phyloP scores from a whole-genome alignment of 2,888 invertebrate species.

The Dinocampus coccinellae region DNA sequence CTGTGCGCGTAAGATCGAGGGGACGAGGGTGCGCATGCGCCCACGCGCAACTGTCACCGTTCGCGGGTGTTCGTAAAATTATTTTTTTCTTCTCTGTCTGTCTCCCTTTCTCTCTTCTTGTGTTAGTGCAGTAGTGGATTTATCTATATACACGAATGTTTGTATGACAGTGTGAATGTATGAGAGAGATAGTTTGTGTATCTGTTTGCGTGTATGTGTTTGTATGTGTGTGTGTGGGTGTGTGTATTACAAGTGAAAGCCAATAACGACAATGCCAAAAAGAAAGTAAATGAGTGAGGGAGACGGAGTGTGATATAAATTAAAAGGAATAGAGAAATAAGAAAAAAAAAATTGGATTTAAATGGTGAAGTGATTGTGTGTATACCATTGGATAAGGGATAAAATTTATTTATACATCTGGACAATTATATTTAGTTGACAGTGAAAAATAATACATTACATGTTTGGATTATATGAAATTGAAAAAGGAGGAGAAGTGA shows the following conservation, averaged over 20 bases:
- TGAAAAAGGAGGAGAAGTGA: background rate
- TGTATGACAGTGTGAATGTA: too few species aligned
- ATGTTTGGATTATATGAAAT: background rate
- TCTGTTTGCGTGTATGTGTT: too few species aligned
- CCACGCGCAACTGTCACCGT: slow-evolving; percentile 32
- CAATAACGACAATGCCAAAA: background rate
- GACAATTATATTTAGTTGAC: background rate
- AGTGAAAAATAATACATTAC: background rate
- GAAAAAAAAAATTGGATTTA: background rate
- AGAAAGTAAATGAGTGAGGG: background rate
- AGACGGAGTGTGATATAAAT: background rate
- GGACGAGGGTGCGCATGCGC: slow-evolving; percentile 18
- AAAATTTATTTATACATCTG: background rate
- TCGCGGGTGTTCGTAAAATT: background rate
- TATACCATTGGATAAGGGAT: background rate
- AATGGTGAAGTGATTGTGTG: background rate
- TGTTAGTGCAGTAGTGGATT: too few species aligned
- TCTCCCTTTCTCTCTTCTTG: too few species aligned
- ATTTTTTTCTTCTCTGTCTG: background rate
- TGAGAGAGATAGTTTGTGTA: too few species aligned
- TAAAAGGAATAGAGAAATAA: background rate
- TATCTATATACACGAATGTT: too few species aligned
- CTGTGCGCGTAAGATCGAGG: slow-evolving; percentile 29
- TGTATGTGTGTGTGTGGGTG: too few species aligned
- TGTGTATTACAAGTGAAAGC: slow-evolving; percentile 5